Conservation (phyloP, 2,113 vertebrate genomes). For the Nyctibius bracteatus region DNA sequence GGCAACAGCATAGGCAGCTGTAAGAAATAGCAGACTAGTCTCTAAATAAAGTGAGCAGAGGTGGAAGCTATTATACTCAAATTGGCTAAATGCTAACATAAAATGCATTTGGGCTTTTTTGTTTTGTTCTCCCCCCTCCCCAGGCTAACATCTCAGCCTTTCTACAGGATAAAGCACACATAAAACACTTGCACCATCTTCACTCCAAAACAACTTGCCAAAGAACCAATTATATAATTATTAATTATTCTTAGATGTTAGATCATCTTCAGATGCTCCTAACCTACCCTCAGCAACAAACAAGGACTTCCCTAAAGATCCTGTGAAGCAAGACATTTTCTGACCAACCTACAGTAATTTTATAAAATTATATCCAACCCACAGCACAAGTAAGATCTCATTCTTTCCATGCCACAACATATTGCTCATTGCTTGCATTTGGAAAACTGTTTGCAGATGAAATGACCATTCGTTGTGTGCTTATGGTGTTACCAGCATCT, state of each 20-base stretch:
- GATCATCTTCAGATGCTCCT: background rate
- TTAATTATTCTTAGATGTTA: background rate
- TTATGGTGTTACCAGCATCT: background rate
- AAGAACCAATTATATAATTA: background rate
- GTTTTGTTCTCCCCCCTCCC: background rate
- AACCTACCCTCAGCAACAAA: background rate
- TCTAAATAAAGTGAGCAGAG: background rate
- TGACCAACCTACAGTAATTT: background rate
- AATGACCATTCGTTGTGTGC: background rate
- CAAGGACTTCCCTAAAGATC: background rate
- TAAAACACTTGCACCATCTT: background rate
- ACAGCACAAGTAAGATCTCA: background rate
- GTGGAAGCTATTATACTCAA: background rate
- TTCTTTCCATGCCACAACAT: background rate
- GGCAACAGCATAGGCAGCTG: background rate
- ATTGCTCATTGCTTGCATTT: background rate
- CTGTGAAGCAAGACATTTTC: background rate
- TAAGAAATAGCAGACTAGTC: background rate
- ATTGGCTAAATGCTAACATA: background rate
- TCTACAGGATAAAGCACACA: background rate
- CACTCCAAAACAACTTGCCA: background rate
- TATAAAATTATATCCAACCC: background rate
- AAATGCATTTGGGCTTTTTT: background rate
- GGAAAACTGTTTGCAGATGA: background rate
- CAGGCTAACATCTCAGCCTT: background rate